Evolutionary conservation across 2,113 vertebrate species (phyloP).

Genomic region (Varanus salvator): DNA sequence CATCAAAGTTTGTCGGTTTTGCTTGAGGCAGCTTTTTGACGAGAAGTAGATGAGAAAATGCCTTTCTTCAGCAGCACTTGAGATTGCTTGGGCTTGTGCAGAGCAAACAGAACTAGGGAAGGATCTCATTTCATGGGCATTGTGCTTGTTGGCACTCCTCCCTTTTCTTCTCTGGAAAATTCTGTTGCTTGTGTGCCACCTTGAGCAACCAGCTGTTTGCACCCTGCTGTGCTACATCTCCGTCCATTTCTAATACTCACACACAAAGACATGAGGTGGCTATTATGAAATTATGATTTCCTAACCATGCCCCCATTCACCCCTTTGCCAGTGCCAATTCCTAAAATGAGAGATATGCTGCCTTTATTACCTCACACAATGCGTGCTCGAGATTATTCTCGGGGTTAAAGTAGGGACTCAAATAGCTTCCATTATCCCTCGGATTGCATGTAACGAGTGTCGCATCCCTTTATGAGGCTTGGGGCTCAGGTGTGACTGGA

Average conservation of each 20-base stretch:
- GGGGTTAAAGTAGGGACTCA: neutral
- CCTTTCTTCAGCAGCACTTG: constrained; percentile 11
- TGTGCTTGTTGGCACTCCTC: neutral
- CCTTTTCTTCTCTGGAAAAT: neutral
- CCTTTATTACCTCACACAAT: neutral
- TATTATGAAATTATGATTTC: neutral
- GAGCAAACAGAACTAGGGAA: neutral
- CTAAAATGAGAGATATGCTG: neutral
- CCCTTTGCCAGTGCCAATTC: neutral
- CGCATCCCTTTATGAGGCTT: neutral
- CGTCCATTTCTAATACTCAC: too few relatives aligned
- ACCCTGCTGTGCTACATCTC: neutral
- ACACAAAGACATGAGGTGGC: neutral
- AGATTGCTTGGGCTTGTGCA: constrained; percentile 22
- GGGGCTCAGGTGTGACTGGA: neutral
- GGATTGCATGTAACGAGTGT: neutral
- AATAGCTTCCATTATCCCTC: neutral
- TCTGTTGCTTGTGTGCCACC: neutral
- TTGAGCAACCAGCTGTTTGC: neutral
- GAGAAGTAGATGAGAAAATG: constrained; percentile 25
- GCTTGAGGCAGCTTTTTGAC: constrained; percentile 51
- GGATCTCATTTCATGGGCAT: neutral
- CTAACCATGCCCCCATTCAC: neutral
- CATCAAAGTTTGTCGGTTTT: constrained; percentile 50
- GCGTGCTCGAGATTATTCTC: neutral